Conservation (phyloP, 2,797 vertebrate species). For the Dromococcyx pavoninus region DNA sequence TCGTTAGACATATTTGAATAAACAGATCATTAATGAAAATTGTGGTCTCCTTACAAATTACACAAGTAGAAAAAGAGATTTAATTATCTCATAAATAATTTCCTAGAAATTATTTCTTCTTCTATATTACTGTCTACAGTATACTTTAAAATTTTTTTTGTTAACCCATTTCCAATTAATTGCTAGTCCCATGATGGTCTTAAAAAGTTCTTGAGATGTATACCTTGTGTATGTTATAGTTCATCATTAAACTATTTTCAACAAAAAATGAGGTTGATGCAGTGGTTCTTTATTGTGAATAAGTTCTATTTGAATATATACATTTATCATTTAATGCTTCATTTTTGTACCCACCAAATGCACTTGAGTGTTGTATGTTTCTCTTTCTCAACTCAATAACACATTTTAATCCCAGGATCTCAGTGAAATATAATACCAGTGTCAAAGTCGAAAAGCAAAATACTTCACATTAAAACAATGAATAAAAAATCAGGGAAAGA, state of each 20-base stretch:
- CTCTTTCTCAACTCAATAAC: background rate
- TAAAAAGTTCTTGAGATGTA: background rate
- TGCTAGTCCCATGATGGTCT: background rate
- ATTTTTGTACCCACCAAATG: background rate
- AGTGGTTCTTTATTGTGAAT: background rate
- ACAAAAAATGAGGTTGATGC: background rate
- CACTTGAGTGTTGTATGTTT: background rate
- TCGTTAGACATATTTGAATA: background rate
- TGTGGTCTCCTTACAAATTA: background rate
- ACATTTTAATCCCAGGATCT: fast-evolving
- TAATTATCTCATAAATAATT: background rate
- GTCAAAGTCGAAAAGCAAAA: background rate
- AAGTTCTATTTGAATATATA: background rate
- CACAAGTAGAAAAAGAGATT: background rate
- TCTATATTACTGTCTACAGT: background rate
- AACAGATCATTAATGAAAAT: background rate
- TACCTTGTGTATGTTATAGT: background rate
- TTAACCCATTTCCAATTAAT: background rate
- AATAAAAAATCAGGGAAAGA: background rate
- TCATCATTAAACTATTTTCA: background rate
- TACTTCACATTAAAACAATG: background rate
- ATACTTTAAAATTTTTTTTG: background rate
- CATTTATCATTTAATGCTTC: background rate
- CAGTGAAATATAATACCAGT: background rate
- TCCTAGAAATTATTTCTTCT: background rate